Evolutionary conservation across 1,140 invertebrate genomes (phyloP), one percentile per base, ranked within the genome.

Genomic region (Neodiprion pinetum): DNA sequence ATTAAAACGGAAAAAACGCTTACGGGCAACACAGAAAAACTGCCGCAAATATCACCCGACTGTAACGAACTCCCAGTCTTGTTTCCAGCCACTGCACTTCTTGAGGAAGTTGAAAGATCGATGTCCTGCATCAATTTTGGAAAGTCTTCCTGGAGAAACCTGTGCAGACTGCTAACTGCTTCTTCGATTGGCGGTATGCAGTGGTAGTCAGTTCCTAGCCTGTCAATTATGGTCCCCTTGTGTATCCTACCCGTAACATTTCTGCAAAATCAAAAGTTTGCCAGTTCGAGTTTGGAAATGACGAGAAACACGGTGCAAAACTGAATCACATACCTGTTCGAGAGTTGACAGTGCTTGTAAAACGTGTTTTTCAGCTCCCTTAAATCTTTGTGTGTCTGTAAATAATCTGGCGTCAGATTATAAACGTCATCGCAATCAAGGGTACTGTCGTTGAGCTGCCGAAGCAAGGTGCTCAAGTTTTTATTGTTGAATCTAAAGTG

Each of bases 111-210:
- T 65, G 85, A 84, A 17, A 82, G 66, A 79, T 87, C 83, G 48
- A 87, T 84, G 53, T 89, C 86, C 75, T 79, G 80, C 47, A 85
- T 84, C 21, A 88, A 77, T 75, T 87, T 86, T 12, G 84, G 82
- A 82, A 88, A 87, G 48, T 89, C 88, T 82, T 87, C 84, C 74
- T 87, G 84, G 68, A 89, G 80, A 84, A 89, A 89, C 71, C 85
- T 81, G 78, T 88, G 86, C 68, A 89, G 74, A 74, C 81, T 87
- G 66, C 86, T 86, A 68, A 84, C 85, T 70, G 85, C 86, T 78
- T 89, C 86, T 74, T 86, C 84, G 69, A 88, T 83, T 23, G 88
- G 86, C 72, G 87, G 86, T 77, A 89, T 84, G 70, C 80, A 84
- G 72, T 85, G 83, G 73, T 81, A 87, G 71, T 87, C 82, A 12